These are phyloP conservation scores for Thinocorus orbignyianus DNA, from an alignment of 2,113 vertebrate genomes.

Conservation along the genomic window DNA sequence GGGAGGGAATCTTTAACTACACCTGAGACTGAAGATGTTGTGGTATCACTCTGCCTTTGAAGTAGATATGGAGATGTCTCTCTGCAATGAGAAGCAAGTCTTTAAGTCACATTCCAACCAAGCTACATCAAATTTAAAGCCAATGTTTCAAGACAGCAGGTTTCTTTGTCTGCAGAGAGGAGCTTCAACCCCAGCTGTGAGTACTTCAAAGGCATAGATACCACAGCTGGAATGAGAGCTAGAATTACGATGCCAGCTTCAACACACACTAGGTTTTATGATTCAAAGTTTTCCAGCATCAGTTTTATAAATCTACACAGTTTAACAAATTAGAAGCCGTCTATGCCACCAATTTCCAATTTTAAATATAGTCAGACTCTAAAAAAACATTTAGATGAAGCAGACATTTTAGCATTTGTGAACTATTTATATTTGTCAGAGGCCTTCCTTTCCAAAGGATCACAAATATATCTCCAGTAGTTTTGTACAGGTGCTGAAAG, in stretches of 20 bases:
- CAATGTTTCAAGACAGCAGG: neutral
- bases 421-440: constrained; percentile 31
- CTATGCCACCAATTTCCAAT: neutral
- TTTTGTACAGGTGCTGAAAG: neutral
- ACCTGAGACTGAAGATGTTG: neutral
- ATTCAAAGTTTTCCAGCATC: constrained; percentile 1
- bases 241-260: constrained; percentile 31
- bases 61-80: neutral
- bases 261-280: neutral
- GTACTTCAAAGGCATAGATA: constrained; percentile 42
- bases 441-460: neutral
- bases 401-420: neutral
- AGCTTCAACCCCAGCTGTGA: constrained; percentile 38
- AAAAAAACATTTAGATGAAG: neutral
- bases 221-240: constrained; percentile 39
- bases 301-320: neutral
- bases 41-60: neutral
- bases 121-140: constrained; percentile 16
- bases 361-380: neutral
- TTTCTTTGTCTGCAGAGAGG: constrained; percentile 6
- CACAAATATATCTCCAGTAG: neutral
- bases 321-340: constrained; percentile 24
- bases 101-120: constrained; percentile 26
- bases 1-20: neutral
- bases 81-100: neutral